Conservation (phyloP, 2,113 vertebrate species). For the Myrmophylax atrothorax region DNA sequence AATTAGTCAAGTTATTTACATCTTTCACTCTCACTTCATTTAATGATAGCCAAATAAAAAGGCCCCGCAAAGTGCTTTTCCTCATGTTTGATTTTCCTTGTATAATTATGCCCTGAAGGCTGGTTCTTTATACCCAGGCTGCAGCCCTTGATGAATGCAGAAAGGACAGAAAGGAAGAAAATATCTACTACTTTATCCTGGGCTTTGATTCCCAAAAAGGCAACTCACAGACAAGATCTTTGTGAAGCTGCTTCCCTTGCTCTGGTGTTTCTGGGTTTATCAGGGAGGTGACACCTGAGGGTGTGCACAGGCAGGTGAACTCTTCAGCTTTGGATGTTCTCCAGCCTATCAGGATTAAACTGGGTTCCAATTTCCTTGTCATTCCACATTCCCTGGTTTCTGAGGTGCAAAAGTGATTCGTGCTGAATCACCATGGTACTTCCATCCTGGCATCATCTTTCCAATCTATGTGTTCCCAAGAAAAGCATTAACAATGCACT, state of each 20-base stretch:
- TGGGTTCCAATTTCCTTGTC: background rate
- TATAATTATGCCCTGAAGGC: constrained; percentile 40
- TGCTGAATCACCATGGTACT: background rate
- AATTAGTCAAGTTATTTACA: constrained; percentile 49
- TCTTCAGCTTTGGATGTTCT: background rate
- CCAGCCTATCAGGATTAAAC: background rate
- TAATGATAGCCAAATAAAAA: constrained; percentile 30
- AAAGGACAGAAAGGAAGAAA: background rate
- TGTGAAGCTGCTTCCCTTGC: background rate
- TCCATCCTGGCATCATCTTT: background rate
- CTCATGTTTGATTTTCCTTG: constrained; percentile 52
- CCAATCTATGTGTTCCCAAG: background rate
- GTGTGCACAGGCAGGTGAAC: background rate
- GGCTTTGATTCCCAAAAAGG: background rate
- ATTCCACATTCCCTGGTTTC: background rate
- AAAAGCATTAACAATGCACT: background rate
- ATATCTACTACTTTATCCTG: background rate
- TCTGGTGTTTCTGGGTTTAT: background rate
- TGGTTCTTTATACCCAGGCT: background rate
- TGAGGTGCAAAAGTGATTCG: background rate
- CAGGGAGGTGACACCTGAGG: background rate
- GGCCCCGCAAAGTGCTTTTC: background rate
- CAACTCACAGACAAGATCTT: background rate
- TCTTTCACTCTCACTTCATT: constrained; percentile 10
- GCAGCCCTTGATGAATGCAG: background rate